Evolutionary conservation across 2,888 invertebrate genomes (phyloP).

Genomic region (Syrphus vitripennis): DNA sequence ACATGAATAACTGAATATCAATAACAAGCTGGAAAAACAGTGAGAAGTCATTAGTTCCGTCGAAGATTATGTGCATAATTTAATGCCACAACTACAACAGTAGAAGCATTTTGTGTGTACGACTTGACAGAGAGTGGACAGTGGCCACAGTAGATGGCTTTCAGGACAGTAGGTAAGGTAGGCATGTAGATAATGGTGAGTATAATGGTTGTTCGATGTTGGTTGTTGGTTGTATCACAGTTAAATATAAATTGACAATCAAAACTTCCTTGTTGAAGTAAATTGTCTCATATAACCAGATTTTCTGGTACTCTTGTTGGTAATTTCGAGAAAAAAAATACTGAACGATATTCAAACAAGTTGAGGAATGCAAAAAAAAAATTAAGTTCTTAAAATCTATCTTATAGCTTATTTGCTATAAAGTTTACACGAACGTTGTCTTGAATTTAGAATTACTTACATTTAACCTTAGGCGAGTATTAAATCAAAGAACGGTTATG

Average conservation of each 20-base stretch:
- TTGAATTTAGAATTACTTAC: neutral
- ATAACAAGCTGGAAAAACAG: conserved; percentile 53
- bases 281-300: conserved; percentile 9
- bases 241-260: neutral
- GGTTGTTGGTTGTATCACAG: neutral
- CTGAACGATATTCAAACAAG: neutral
- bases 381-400: neutral
- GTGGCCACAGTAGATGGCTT: neutral
- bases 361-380: neutral
- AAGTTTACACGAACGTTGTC: neutral
- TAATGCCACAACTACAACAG: neutral
- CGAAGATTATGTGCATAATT: conserved; percentile 60
- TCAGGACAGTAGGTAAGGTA: neutral
- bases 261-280: neutral
- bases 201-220: too few species aligned
- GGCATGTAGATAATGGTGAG: neutral
- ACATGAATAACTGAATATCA: conserved; percentile 65
- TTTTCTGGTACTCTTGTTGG: neutral
- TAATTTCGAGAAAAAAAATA: neutral
- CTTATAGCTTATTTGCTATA: too few species aligned
- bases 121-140: conserved; percentile 14
- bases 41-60: conserved; percentile 60
- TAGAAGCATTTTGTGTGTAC: neutral
- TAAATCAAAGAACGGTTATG: too few species aligned
- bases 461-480: too few species aligned